A percentile compares a stretch with the other conserved stretches of the same genome.
Conservation (phyloP, 1,140 invertebrate species). For the Anadara kagoshimensis region DNA sequence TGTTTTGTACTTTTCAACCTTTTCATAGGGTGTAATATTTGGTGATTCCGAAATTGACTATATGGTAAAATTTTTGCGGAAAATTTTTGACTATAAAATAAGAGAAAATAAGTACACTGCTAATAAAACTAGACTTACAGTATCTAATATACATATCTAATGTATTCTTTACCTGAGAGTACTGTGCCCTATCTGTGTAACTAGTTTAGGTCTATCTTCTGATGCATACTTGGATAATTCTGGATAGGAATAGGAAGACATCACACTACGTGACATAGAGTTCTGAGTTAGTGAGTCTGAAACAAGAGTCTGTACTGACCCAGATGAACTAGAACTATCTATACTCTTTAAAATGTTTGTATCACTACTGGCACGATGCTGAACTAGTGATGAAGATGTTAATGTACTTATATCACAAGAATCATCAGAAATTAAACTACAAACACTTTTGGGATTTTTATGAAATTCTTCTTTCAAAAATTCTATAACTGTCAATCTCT, state of each 20-base stretch:
- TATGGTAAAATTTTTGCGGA: too few species aligned
- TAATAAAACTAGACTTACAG: too few species aligned
- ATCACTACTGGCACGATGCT: slow-evolving; percentile 57
- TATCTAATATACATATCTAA: too few species aligned
- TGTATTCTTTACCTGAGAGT: slow-evolving; percentile 43
- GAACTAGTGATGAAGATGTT: slow-evolving; percentile 27
- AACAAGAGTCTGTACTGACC: slow-evolving; percentile 18
- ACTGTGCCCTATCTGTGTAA: slow-evolving; percentile 62
- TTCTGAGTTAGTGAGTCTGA: slow-evolving; percentile 11
- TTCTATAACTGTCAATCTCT: slow-evolving; percentile 63
- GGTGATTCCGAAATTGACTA: too few species aligned
- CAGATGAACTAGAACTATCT: slow-evolving; percentile 34
- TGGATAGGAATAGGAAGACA: slow-evolving; percentile 64
- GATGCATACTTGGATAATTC: slow-evolving; percentile 60
- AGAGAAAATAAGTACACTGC: too few species aligned
- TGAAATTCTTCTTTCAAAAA: slow-evolving; percentile 66
- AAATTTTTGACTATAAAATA: too few species aligned
- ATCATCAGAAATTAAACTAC: neutral
- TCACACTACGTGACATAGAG: slow-evolving; percentile 22
- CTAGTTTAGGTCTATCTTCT: slow-evolving; percentile 61
- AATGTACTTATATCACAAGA: slow-evolving; percentile 5
- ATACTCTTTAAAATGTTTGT: slow-evolving; percentile 55
- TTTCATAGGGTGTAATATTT: too few species aligned
- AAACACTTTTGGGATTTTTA: slow-evolving; percentile 19
- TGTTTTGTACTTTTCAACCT: too few species aligned